phyloP scores from a whole-genome alignment of 2,113 vertebrate genomes.

The Rousettus leschenaultii region DNA sequence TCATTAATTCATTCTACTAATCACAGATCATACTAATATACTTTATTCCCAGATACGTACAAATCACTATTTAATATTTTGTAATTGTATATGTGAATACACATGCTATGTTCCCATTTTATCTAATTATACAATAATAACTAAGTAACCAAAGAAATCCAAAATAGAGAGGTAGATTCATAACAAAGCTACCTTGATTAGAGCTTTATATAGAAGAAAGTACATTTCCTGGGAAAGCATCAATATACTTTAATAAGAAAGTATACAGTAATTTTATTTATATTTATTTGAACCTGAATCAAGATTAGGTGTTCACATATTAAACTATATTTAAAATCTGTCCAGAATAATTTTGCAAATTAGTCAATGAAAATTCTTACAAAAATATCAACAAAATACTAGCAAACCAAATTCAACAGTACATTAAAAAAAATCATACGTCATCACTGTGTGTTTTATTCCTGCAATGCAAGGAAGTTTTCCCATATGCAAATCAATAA shows the following conservation, averaged over 20 bases:
- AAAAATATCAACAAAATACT: background rate
- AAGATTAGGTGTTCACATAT: background rate
- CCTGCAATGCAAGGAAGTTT: background rate
- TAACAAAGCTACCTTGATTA: background rate
- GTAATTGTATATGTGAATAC: background rate
- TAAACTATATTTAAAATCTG: background rate
- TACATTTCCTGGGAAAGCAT: background rate
- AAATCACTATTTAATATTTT: background rate
- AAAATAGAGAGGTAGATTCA: background rate
- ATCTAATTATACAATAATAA: background rate
- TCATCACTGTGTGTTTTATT: background rate
- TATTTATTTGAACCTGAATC: background rate
- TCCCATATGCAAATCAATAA: background rate
- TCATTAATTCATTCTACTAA: background rate
- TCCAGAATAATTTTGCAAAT: background rate
- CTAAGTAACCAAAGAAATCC: background rate
- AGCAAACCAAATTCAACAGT: background rate
- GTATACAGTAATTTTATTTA: background rate
- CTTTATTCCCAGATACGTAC: background rate
- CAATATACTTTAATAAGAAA: background rate
- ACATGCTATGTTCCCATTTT: background rate
- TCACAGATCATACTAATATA: background rate
- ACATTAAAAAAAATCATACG: background rate
- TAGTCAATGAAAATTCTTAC: background rate
- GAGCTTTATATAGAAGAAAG: background rate